phyloP scores from a whole-genome alignment of 2,888 invertebrate species.

The Macrophya alboannulata region DNA sequence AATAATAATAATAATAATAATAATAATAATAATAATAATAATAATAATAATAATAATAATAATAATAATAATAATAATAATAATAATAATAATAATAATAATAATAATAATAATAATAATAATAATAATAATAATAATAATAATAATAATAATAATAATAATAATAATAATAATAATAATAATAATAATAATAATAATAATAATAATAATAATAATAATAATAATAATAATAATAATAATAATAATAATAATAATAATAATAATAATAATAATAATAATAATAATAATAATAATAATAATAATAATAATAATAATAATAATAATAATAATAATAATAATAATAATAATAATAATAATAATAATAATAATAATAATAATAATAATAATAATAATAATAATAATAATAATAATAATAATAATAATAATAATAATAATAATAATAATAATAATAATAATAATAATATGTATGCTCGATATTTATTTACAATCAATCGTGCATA shows the following conservation, averaged over 20 bases:
- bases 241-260: background rate
- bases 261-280: background rate
- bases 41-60: background rate
- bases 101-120: background rate
- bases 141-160: background rate
- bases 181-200: background rate
- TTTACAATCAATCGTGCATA: background rate
- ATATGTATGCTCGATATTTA: background rate
- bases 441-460: background rate
- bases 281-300: background rate
- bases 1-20: background rate
- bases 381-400: background rate
- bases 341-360: background rate
- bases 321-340: background rate
- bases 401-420: background rate
- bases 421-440: background rate
- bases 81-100: background rate
- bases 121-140: background rate
- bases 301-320: background rate
- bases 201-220: background rate
- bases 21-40: background rate
- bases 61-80: background rate
- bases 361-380: background rate
- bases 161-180: background rate
- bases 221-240: background rate